phyloP scores from a whole-genome alignment of 2,888 invertebrate genomes.

The Ernsta delagoae region DNA sequence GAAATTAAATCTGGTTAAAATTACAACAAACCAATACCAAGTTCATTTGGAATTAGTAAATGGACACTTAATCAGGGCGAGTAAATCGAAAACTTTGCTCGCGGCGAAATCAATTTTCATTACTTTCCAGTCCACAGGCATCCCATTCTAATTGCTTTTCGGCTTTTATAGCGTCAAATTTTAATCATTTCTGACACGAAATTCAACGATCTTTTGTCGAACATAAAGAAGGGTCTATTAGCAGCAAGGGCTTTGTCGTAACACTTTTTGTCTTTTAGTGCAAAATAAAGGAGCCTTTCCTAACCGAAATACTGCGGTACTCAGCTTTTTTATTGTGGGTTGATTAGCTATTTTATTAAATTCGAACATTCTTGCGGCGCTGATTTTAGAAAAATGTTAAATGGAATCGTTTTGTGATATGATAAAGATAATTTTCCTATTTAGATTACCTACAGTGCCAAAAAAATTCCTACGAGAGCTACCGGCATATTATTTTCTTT shows the following conservation, averaged over 20 bases:
- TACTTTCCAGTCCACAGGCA: constrained; percentile 33
- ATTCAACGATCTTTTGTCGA: constrained; percentile 14
- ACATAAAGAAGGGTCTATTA: neutral
- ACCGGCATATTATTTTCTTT: no score
- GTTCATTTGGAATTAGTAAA: constrained; percentile 32
- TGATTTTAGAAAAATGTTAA: no score
- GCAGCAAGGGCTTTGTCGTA: neutral
- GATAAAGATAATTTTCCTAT: no score
- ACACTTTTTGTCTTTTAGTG: neutral
- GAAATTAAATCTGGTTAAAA: constrained; percentile 21
- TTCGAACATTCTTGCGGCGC: no score
- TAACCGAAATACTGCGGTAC: neutral
- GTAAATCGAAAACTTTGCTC: constrained; percentile 36
- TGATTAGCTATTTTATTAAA: no score
- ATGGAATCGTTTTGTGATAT: no score
- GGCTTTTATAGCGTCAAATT: constrained; percentile 34
- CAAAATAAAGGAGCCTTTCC: neutral
- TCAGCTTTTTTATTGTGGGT: neutral
- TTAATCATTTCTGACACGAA: constrained; percentile 27
- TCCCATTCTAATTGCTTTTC: constrained; percentile 36
- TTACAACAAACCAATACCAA: constrained; percentile 24
- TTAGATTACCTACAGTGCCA: no score
- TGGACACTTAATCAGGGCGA: constrained; percentile 33
- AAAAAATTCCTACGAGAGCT: no score
- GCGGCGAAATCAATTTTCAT: constrained; percentile 37